phyloP scores from a whole-genome alignment of 2,797 vertebrate species.

The Craterocephalus amniculus region DNA sequence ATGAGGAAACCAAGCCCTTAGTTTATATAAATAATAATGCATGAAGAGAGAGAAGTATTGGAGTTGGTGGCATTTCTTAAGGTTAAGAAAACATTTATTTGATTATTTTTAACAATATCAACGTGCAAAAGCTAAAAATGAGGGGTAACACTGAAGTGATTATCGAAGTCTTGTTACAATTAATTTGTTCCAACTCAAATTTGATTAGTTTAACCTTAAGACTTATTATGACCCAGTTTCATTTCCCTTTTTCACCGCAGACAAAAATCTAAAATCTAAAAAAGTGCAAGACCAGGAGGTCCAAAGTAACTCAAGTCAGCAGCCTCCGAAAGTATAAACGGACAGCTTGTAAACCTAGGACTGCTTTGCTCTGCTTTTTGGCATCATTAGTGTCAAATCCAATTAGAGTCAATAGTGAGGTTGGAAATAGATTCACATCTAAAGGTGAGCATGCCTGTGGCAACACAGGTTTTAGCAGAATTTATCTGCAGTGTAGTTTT shows the following conservation, averaged over 20 bases:
- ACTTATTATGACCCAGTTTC: constrained; percentile 27
- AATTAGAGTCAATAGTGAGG: constrained; percentile 64
- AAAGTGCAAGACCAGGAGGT: constrained; percentile 30
- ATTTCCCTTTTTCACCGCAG: constrained; percentile 46
- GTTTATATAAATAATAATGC: constrained; percentile 25
- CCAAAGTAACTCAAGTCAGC: constrained; percentile 47
- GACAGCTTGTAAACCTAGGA: constrained; percentile 49
- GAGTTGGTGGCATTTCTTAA: constrained; percentile 16
- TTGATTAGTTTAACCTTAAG: constrained; percentile 5
- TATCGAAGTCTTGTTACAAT: background rate
- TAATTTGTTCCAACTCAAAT: constrained; percentile 9
- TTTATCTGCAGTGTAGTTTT: constrained; percentile 46
- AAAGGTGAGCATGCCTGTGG: constrained; percentile 58
- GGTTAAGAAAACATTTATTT: constrained; percentile 1
- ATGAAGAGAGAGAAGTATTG: constrained; percentile 15
- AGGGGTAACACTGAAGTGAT: background rate
- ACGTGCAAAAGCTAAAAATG: background rate
- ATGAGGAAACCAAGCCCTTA: constrained; percentile 35
- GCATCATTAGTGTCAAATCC: constrained; percentile 73
- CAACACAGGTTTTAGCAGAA: constrained; percentile 34
- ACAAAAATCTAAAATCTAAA: constrained; percentile 30
- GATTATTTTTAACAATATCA: background rate
- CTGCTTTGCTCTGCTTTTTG: constrained; percentile 65
- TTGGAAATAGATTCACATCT: constrained; percentile 57
- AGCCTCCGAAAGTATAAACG: constrained; percentile 52